Conservation (phyloP, 1,140 invertebrate species). For the Ostrea edulis region DNA sequence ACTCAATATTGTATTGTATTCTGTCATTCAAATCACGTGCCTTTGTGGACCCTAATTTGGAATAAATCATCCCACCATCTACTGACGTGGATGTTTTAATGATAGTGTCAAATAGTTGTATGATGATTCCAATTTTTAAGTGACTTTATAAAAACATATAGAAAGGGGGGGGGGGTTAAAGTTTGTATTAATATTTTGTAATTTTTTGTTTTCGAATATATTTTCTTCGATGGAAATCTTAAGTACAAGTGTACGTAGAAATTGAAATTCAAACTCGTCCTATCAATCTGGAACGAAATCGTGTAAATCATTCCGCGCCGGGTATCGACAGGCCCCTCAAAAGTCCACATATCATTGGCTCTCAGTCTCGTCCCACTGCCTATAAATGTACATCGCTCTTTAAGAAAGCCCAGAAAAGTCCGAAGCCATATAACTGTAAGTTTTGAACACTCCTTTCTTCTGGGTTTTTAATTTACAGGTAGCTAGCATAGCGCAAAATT, state of each 20-base stretch:
- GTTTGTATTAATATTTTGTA: background rate
- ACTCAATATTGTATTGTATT: too few relatives aligned
- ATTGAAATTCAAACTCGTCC: background rate
- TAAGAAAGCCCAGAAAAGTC: background rate
- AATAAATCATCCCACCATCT: too few relatives aligned
- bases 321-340: background rate
- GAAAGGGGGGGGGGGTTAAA: background rate
- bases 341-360: background rate
- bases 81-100: too few relatives aligned
- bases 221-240: background rate
- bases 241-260: background rate
- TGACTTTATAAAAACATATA: background rate
- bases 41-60: too few relatives aligned
- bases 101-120: too few relatives aligned
- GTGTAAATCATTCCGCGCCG: background rate
- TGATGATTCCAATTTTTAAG: too few relatives aligned
- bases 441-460: too few relatives aligned
- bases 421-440: too few relatives aligned
- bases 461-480: too few relatives aligned
- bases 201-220: background rate
- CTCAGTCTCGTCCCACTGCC: background rate
- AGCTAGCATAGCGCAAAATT: too few relatives aligned
- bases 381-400: background rate
- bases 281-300: background rate
- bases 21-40: too few relatives aligned